phyloP scores from a whole-genome alignment of 2,888 invertebrate genomes.

The Zootermopsis nevadensis region DNA sequence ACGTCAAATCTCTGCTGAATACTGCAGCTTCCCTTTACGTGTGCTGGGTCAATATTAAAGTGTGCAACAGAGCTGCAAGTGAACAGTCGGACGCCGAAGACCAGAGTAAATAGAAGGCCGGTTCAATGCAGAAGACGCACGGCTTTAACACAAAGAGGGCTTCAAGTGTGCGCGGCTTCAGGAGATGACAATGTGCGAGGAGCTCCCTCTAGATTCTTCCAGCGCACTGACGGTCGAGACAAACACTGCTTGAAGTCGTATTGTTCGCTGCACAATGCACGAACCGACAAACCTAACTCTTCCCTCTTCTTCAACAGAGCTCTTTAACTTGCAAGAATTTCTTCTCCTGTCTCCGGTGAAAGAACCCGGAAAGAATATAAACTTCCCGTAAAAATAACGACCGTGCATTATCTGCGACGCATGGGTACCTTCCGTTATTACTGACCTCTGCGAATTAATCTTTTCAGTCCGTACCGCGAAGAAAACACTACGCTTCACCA shows the following conservation, averaged over 20 bases:
- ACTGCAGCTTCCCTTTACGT: too few relatives aligned
- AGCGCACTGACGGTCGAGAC: background rate
- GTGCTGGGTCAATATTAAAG: too few relatives aligned
- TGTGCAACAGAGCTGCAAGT: background rate
- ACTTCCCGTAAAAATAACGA: background rate
- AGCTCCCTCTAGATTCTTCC: background rate
- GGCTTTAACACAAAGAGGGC: background rate
- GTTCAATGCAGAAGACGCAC: too few relatives aligned
- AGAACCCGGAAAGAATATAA: background rate
- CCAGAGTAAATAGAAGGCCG: too few relatives aligned
- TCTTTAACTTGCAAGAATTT: background rate
- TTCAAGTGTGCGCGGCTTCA: background rate
- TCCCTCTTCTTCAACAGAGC: background rate
- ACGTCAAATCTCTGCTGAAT: too few relatives aligned
- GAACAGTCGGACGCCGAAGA: background rate
- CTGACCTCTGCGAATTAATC: background rate
- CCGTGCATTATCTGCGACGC: background rate
- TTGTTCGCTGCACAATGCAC: background rate
- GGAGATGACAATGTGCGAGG: background rate
- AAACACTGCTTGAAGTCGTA: background rate
- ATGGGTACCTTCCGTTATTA: background rate
- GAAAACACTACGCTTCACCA: too few relatives aligned
- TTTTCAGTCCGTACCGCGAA: too few relatives aligned
- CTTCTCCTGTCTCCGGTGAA: background rate
- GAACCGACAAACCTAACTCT: background rate